phyloP scores from a whole-genome alignment of 53 echinoderm and acorn worm species.

The Mesocentrotus franciscanus region DNA sequence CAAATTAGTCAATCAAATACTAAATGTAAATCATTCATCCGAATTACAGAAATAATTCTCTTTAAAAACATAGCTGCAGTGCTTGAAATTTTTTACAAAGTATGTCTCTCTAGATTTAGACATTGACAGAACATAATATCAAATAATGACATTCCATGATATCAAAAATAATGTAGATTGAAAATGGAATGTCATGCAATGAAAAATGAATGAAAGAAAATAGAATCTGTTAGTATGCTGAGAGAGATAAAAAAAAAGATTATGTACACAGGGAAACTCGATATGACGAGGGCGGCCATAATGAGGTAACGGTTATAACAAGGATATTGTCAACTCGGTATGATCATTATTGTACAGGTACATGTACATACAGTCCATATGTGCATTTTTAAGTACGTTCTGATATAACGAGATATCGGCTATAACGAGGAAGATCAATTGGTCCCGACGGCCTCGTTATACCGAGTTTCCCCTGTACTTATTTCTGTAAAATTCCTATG shows the following conservation, averaged over 20 bases:
- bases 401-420: too few relatives aligned
- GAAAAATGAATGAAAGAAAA: constrained; percentile 24
- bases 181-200: constrained; percentile 44
- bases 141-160: not conserved
- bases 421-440: too few relatives aligned
- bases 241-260: too few relatives aligned
- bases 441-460: too few relatives aligned
- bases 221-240: not conserved
- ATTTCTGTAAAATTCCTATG: not conserved
- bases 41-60: not conserved
- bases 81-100: not conserved
- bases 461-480: too few relatives aligned
- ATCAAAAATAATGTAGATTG: not conserved
- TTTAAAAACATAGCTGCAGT: not conserved
- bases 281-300: too few relatives aligned
- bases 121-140: not conserved
- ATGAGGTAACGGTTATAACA: not conserved
- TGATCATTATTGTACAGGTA: too few relatives aligned
- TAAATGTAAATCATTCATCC: not conserved
- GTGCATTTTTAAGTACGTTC: too few relatives aligned
- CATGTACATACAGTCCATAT: too few relatives aligned
- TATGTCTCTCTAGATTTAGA: not conserved
- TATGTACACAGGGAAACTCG: too few relatives aligned
- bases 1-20: too few relatives aligned
- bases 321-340: too few relatives aligned